Evolutionary conservation across 2,888 invertebrate species (phyloP), one percentile per base, ranked within the genome.

Genomic region (Lasioglossum marginatum): DNA sequence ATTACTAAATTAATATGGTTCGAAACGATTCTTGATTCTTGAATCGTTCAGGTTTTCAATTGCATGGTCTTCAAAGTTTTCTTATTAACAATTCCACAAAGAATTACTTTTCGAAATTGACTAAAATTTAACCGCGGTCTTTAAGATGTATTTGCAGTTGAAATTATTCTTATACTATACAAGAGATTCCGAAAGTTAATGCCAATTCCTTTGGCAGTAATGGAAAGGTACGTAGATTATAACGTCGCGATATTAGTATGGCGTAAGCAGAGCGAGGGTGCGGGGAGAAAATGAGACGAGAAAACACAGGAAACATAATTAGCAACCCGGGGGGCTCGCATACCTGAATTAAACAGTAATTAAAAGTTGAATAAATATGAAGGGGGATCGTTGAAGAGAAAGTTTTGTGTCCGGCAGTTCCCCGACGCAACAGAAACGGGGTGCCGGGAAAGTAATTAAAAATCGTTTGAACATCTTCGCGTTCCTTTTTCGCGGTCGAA

Each of bases 331-430:
- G 2, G 34, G 2, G 3, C 23, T 31, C n/a, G 68, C 16, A 43
- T 23, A 19, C 63, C 37, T 66, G 83, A 82, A 83, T 83, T 52
- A 78, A 75, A 83, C 23, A 70, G 63, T 75, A 78, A 72, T 84
- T 83, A 84, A 83, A 84, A 83, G 72, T 84, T 83, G 52, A 78
- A 71, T 60, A 73, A 83, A 84, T 70, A 70, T 52, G 43, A 78
- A 83, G 70, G 40, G 52, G 40, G 34, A 71, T 48, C 60, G 27
- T 8, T 10, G 12, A 1, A 4, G 31, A 19, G 16, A 23, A 23
- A 43, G 72, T 31, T 63, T 31, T n/a, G 63, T 19, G 63, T 12
- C 40, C 14, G n/a, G 3, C 40, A 45, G 68, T 43, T 34, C 68
- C 45, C 10, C 34, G 16, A n/a, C 70, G 23, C 34, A 23, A 31